Evolutionary conservation across 1,140 invertebrate species (phyloP).

Genomic region (Brachionus sp.): DNA sequence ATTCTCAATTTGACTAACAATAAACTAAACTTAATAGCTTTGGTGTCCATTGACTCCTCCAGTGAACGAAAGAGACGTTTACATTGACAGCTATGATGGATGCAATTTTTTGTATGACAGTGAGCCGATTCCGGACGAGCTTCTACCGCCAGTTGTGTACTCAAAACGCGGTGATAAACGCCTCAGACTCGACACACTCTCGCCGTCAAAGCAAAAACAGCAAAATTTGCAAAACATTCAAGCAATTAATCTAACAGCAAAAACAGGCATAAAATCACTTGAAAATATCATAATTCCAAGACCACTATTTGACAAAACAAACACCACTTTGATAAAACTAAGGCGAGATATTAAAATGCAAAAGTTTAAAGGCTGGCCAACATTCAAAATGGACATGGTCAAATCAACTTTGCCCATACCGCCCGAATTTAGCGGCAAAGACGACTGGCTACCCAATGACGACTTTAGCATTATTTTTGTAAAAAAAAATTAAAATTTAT

Average conservation of each 20-base stretch:
- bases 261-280: slow-evolving; percentile 56
- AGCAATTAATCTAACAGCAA: background rate
- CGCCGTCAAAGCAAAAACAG: slow-evolving; percentile 1
- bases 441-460: slow-evolving; percentile 56
- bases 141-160: slow-evolving; percentile 75
- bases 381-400: slow-evolving; percentile 62
- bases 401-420: slow-evolving; percentile 58
- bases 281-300: slow-evolving; percentile 75
- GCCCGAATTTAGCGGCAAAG: slow-evolving; percentile 56
- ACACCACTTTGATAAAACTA: slow-evolving; percentile 72
- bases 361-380: slow-evolving; percentile 66
- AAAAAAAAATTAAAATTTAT: background rate
- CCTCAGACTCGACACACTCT: slow-evolving; percentile 65
- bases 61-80: slow-evolving; percentile 81
- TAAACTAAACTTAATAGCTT: slow-evolving; percentile 65
- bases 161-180: slow-evolving; percentile 74
- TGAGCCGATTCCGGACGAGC: slow-evolving; percentile 73
- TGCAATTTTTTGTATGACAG: slow-evolving; percentile 78
- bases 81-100: slow-evolving; percentile 69
- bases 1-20: background rate
- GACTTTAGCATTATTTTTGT: slow-evolving; percentile 50
- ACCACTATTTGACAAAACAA: slow-evolving; percentile 81
- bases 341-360: slow-evolving; percentile 72
- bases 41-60: slow-evolving; percentile 92
- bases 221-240: slow-evolving; percentile 29